Conservation (phyloP, 2,797 vertebrate species). For the Myotis pilosus region DNA sequence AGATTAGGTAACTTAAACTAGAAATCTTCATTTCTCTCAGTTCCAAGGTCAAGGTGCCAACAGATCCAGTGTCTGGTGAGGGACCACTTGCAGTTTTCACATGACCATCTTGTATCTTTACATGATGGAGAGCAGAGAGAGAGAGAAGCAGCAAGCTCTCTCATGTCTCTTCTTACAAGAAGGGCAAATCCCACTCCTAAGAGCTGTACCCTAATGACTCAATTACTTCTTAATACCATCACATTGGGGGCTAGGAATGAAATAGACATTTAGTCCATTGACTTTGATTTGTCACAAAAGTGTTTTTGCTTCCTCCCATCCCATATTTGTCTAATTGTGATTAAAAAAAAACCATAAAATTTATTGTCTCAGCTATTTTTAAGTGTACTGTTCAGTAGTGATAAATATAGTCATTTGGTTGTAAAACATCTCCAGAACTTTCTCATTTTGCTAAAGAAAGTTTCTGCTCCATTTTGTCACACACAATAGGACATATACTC, state of each 20-base stretch:
- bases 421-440: not conserved
- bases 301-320: not conserved
- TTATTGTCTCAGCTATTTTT: not conserved
- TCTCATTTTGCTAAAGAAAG: not conserved
- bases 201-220: not conserved
- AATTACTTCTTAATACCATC: not conserved
- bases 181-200: not conserved
- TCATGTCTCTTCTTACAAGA: not conserved
- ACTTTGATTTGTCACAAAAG: not conserved
- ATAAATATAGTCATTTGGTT: not conserved
- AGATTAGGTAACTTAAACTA: not conserved
- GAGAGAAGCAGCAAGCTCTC: not conserved
- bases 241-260: not conserved
- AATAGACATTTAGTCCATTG: not conserved
- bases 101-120: not conserved
- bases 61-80: not conserved
- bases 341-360: not conserved
- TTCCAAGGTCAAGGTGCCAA: not conserved
- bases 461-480: not conserved
- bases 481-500: not conserved
- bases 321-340: not conserved
- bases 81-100: not conserved
- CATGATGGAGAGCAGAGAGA: not conserved
- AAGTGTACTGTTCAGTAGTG: not conserved
- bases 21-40: not conserved